These are phyloP conservation scores for Eulacestoma nigropectus DNA, from an alignment of 2,113 vertebrate species.

Conservation along the genomic window DNA sequence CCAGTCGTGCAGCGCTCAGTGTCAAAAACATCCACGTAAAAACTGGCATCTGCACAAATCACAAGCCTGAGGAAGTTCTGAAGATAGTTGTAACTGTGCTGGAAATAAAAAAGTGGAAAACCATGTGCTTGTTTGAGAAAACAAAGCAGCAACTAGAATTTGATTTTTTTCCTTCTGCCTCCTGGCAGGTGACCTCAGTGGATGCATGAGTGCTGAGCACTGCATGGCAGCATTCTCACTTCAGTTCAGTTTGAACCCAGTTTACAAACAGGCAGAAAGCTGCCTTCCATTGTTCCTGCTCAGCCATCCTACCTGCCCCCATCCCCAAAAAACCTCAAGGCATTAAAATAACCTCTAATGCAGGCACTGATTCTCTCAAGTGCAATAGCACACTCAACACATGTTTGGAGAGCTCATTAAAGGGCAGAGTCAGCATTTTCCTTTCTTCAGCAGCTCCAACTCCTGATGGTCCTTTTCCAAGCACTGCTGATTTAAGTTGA, in stretches of 20 bases:
- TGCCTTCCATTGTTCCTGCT: not conserved
- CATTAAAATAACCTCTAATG: not conserved
- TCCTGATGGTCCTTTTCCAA: not conserved
- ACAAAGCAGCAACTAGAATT: not conserved
- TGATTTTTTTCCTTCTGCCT: not conserved
- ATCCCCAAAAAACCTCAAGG: rapidly evolving
- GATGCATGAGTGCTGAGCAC: not conserved
- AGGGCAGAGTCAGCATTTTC: not conserved
- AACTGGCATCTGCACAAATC: not conserved
- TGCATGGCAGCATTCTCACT: not conserved
- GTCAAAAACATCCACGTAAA: not conserved
- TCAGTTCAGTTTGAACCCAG: not conserved
- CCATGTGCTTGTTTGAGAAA: not conserved
- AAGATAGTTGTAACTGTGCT: not conserved
- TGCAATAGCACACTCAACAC: not conserved
- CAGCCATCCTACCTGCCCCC: not conserved
- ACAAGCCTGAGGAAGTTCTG: conserved; percentile 9
- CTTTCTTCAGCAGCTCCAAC: not conserved
- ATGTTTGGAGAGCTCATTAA: not conserved
- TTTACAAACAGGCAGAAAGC: not conserved
- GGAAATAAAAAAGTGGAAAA: not conserved
- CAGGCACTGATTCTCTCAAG: not conserved
- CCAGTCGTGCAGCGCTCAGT: rapidly evolving
- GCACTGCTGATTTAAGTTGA: not conserved
- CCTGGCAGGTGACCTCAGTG: not conserved